Evolutionary conservation across 2,888 invertebrate genomes (phyloP).

Genomic region (Leucozona laternaria): DNA sequence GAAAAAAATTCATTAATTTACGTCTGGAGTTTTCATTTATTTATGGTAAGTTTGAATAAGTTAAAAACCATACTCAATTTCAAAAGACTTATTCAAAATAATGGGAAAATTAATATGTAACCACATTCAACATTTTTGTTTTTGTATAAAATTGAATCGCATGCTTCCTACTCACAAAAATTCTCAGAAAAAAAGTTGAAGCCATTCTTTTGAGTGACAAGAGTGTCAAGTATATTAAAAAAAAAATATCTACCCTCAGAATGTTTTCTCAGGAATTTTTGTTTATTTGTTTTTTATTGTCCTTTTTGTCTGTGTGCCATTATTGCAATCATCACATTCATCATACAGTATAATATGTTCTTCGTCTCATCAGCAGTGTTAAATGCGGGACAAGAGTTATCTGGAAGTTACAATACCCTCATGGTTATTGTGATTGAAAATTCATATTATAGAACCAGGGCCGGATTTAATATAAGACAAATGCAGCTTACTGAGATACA

Average conservation of each 20-base stretch:
- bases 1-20: not conserved
- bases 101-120: too few relatives aligned
- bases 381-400: slow-evolving; percentile 59
- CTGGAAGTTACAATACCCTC: not conserved
- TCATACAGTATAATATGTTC: slow-evolving; percentile 53
- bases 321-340: slow-evolving; percentile 59
- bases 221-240: not conserved
- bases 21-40: not conserved
- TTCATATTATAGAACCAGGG: not conserved
- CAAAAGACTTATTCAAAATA: too few relatives aligned
- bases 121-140: not conserved
- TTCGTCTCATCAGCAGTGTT: slow-evolving; percentile 36
- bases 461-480: not conserved
- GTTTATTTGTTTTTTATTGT: slow-evolving; percentile 35
- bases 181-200: not conserved
- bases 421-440: not conserved
- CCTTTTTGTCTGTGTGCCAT: slow-evolving; percentile 42
- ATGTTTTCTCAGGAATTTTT: slow-evolving; percentile 14
- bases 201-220: not conserved
- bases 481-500: not conserved
- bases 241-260: slow-evolving; percentile 1
- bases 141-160: slow-evolving; percentile 13
- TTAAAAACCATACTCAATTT: not conserved
- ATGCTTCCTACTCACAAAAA: slow-evolving; percentile 8
- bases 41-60: not conserved